Evolutionary conservation across 2,113 vertebrate genomes (phyloP).

Genomic region (Colaptes auratus): DNA sequence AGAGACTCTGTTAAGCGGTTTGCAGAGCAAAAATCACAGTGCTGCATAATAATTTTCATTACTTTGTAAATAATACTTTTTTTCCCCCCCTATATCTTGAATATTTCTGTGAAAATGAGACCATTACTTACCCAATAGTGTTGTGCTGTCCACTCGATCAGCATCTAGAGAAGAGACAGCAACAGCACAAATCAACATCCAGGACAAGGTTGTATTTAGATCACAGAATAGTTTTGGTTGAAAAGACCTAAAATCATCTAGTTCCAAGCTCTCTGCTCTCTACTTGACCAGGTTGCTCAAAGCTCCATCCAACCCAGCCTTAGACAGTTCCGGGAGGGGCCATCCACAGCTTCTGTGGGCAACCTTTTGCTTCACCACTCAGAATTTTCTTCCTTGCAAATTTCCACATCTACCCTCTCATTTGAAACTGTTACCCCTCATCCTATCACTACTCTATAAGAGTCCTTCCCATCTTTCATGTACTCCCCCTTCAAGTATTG

Average conservation of each 20-base stretch:
- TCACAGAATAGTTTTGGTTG: neutral
- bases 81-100: too few relatives aligned
- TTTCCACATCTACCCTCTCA: too few relatives aligned
- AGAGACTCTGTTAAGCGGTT: neutral
- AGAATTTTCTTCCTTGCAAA: too few relatives aligned
- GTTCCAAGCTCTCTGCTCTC: neutral
- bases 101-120: neutral
- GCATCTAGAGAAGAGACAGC: conserved; percentile 61
- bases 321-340: too few relatives aligned
- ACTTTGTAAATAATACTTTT: neutral
- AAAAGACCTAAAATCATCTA: neutral
- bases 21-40: neutral
- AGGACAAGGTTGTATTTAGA: neutral
- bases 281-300: too few relatives aligned
- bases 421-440: too few relatives aligned
- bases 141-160: conserved; percentile 74
- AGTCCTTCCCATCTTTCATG: too few relatives aligned
- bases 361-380: too few relatives aligned
- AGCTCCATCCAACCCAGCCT: too few relatives aligned
- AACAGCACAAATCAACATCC: neutral
- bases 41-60: neutral
- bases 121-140: conserved; percentile 26
- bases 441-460: too few relatives aligned
- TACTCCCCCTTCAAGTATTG: too few relatives aligned
- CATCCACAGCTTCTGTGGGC: too few relatives aligned